phyloP scores from a whole-genome alignment of 1,140 invertebrate genomes.

The Psix sp. region DNA sequence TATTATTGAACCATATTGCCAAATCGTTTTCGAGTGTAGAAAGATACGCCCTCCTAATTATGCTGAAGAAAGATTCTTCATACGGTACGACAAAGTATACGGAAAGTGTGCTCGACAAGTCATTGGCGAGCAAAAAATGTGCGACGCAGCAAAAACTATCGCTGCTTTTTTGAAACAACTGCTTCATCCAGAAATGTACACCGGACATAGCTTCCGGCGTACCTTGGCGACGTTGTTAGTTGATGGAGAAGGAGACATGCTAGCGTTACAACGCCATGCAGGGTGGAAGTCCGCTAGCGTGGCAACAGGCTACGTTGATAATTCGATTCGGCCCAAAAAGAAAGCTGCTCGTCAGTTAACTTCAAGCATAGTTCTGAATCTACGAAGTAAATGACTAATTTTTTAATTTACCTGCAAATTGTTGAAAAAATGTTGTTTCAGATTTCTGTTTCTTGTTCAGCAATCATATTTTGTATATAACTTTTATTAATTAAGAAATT shows the following conservation, averaged over 20 bases:
- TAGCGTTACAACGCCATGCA: slow-evolving; percentile 7
- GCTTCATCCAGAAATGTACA: slow-evolving; percentile 1
- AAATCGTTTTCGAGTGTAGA: slow-evolving; percentile 10
- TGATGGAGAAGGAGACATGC: slow-evolving; percentile 6
- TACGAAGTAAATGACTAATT: no score
- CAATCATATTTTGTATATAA: no score
- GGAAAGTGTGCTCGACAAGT: slow-evolving; percentile 3
- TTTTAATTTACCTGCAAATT: no score
- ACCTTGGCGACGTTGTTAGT: slow-evolving; percentile 1
- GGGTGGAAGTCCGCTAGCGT: slow-evolving; percentile 4
- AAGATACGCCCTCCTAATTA: slow-evolving; percentile 3
- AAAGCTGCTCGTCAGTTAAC: slow-evolving; percentile 1
- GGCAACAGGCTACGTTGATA: slow-evolving; percentile 8
- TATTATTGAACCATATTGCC: slow-evolving; percentile 1
- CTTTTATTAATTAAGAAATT: no score
- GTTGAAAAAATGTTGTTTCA: no score
- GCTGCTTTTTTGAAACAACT: slow-evolving; percentile 9
- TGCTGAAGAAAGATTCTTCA: slow-evolving; percentile 17
- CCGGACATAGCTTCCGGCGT: slow-evolving; percentile 4
- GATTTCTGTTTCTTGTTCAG: no score
- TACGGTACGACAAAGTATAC: slow-evolving; percentile 5
- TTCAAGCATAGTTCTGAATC: slow-evolving; percentile 1
- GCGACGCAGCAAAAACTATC: slow-evolving; percentile 13
- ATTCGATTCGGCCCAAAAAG: slow-evolving; percentile 2
- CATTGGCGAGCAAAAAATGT: slow-evolving; percentile 10